Percentiles rank a stretch among this genome's conserved stretches.
These are phyloP conservation scores for Acrossocheilus fasciatus DNA, from an alignment of 2,797 vertebrate genomes.

Conservation along the genomic window DNA sequence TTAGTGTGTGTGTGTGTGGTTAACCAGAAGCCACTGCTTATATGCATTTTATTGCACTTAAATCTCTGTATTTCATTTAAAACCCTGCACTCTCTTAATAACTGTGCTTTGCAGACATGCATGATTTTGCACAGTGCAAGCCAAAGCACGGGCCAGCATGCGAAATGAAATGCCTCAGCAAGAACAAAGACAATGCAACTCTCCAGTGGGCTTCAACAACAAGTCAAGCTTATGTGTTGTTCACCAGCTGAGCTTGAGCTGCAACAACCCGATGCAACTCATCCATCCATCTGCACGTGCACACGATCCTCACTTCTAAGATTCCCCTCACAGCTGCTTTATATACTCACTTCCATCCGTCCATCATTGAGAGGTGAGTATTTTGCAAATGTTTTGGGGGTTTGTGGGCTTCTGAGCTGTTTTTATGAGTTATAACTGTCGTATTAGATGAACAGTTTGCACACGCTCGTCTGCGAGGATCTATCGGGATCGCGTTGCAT, in stretches of 20 bases:
- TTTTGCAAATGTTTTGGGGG: neutral
- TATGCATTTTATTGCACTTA: neutral
- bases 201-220: conserved; percentile 11
- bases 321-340: neutral
- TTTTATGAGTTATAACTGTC: neutral
- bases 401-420: neutral
- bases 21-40: neutral
- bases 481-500: neutral
- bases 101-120: neutral
- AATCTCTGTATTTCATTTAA: neutral
- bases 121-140: neutral
- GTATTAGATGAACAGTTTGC: neutral
- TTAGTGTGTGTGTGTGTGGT: neutral
- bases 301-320: conserved; percentile 5
- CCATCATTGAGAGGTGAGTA: neutral
- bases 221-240: neutral
- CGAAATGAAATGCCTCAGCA: conserved; percentile 14
- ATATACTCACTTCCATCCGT: neutral
- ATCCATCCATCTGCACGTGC: conserved; percentile 17
- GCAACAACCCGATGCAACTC: conserved; percentile 23
- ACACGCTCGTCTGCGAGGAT: neutral
- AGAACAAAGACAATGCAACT: conserved; percentile 23
- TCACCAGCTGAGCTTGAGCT: neutral
- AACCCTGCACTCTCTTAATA: neutral
- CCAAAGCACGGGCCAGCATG: neutral